Evolutionary conservation across 2,113 vertebrate species (phyloP).

Genomic region (Amphiprion ocellaris): DNA sequence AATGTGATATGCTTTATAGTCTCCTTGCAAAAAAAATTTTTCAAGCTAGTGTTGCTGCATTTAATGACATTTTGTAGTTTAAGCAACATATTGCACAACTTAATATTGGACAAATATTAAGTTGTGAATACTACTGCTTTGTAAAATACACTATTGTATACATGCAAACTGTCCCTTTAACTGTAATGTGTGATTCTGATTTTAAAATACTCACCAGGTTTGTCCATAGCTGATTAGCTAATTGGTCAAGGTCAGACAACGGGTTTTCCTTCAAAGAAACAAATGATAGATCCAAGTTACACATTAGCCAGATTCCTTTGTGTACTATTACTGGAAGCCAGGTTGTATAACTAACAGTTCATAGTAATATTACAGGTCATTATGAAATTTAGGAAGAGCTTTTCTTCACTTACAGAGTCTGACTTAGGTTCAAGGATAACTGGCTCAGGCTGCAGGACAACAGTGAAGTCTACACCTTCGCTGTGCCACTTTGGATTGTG

Average conservation of each 20-base stretch:
- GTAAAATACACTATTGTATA: background rate
- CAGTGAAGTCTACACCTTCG: conserved; percentile 82
- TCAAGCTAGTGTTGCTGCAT: too few relatives aligned
- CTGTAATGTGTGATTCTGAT: background rate
- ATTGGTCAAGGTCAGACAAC: conserved; percentile 32
- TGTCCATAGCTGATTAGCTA: conserved; percentile 76
- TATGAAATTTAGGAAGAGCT: background rate
- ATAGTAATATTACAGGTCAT: background rate
- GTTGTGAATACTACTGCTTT: background rate
- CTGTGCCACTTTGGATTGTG: conserved; percentile 70
- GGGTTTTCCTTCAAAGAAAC: conserved; percentile 51
- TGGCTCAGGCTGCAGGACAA: conserved; percentile 84
- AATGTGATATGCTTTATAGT: too few relatives aligned
- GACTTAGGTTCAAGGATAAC: conserved; percentile 48
- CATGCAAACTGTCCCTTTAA: background rate
- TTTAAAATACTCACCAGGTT: conserved; percentile 70
- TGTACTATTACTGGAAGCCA: background rate
- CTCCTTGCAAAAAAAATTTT: too few relatives aligned
- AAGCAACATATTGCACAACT: too few relatives aligned
- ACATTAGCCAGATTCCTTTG: conserved; percentile 5
- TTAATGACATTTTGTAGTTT: too few relatives aligned
- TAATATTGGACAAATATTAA: too few relatives aligned
- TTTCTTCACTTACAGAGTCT: conserved; percentile 65
- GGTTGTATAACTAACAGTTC: background rate
- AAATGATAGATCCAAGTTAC: conserved; percentile 9